A percentile compares a stretch with the other conserved stretches of the same genome.
These are phyloP conservation scores for Petrocephalus microphthalmus DNA, from an alignment of 2,113 vertebrate species.

Conservation along the genomic window DNA sequence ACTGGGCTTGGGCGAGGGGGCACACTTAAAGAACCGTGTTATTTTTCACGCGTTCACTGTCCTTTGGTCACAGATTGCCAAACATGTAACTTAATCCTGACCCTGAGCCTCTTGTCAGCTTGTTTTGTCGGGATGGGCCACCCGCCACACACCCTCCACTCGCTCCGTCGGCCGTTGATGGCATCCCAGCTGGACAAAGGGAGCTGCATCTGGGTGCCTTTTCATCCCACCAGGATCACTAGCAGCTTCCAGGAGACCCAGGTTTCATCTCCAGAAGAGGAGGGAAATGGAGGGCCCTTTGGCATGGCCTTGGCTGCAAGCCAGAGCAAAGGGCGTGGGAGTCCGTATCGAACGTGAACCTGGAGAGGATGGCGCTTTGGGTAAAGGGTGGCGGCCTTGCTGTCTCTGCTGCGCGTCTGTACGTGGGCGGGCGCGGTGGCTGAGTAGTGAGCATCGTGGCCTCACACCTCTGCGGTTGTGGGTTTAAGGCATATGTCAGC, in stretches of 20 bases:
- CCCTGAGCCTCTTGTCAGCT: not conserved
- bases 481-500: too few relatives aligned
- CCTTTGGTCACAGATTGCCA: not conserved
- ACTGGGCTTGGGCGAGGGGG: not conserved
- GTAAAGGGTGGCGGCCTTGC: not conserved
- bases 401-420: too few relatives aligned
- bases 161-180: too few relatives aligned
- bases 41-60: not conserved
- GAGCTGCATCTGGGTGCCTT: not conserved
- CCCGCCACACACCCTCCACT: not conserved
- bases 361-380: not conserved
- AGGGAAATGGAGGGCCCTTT: not conserved
- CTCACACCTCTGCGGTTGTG: too few relatives aligned
- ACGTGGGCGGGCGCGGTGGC: too few relatives aligned
- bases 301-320: not conserved
- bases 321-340: not conserved
- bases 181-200: too few relatives aligned
- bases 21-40: not conserved
- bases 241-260: too few relatives aligned
- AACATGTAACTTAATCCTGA: not conserved
- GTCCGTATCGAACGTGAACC: not conserved
- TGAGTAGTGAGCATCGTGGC: too few relatives aligned
- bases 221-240: not conserved
- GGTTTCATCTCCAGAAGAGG: not conserved
- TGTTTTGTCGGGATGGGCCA: not conserved